phyloP scores from a whole-genome alignment of 2,797 vertebrate species.

The Sylvilagus floridanus region DNA sequence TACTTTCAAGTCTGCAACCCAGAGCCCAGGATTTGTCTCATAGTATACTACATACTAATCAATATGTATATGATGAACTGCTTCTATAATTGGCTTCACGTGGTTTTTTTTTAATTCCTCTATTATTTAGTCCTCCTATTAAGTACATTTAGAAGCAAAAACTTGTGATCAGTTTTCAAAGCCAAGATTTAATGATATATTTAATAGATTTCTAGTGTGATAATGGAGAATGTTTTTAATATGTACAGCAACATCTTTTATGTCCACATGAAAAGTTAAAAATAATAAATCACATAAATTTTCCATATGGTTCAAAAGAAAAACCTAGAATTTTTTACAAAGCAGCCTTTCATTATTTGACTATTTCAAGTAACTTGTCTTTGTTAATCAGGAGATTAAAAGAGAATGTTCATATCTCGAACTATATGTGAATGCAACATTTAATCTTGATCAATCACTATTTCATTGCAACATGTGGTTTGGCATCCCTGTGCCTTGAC shows the following conservation, averaged over 20 bases:
- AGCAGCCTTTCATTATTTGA: constrained; percentile 18
- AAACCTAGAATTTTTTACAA: neutral
- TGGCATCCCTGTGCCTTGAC: neutral
- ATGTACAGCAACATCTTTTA: constrained; percentile 61
- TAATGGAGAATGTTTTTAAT: constrained; percentile 42
- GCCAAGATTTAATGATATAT: constrained; percentile 14
- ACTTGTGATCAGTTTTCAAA: constrained; percentile 44
- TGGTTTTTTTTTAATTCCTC: neutral
- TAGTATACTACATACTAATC: neutral
- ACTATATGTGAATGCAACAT: neutral
- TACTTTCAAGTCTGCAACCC: neutral
- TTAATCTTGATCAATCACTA: neutral
- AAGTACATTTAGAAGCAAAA: constrained; percentile 25
- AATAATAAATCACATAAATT: neutral
- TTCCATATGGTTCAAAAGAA: constrained; percentile 18
- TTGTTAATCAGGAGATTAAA: neutral
- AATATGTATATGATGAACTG: neutral
- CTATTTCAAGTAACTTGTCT: constrained; percentile 48
- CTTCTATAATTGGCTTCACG: constrained; percentile 2
- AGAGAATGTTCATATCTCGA: neutral
- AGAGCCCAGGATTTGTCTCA: neutral
- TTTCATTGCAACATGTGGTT: neutral
- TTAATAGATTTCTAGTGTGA: constrained; percentile 51
- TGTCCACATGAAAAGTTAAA: constrained; percentile 27
- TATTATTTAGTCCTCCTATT: constrained; percentile 28